Conservation (phyloP, 2,797 vertebrate species). For the Helarctos malayanus region DNA sequence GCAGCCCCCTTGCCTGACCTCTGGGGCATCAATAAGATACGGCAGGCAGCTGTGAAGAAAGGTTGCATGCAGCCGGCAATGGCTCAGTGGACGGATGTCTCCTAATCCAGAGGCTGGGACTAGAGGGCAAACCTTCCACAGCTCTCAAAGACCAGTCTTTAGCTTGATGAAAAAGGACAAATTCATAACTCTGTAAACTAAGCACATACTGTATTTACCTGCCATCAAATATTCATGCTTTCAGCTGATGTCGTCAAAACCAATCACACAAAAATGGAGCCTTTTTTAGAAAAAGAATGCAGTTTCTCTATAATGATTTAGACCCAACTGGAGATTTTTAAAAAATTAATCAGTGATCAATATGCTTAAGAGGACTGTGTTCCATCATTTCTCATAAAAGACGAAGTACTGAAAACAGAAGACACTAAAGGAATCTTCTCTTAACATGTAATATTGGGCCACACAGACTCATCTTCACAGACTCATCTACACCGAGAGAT, state of each 20-base stretch:
- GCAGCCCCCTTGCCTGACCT: conserved; percentile 5
- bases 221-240: not conserved
- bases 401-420: not conserved
- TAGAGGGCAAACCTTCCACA: conserved; percentile 17
- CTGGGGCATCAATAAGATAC: not conserved
- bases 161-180: conserved; percentile 68
- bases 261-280: not conserved
- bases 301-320: not conserved
- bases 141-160: conserved; percentile 13
- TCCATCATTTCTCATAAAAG: not conserved
- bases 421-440: not conserved
- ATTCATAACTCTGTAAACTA: conserved; percentile 72
- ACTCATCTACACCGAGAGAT: not conserved
- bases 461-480: not conserved
- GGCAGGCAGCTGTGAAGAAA: not conserved
- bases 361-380: not conserved
- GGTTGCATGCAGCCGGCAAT: not conserved
- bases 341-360: not conserved
- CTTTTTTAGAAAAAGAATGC: not conserved
- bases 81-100: not conserved
- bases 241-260: not conserved
- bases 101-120: conserved; percentile 31
- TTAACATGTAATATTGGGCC: not conserved
- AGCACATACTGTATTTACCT: conserved; percentile 30
- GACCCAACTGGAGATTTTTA: not conserved